Conservation (phyloP, 2,113 vertebrate species). For the Aptenodytes patagonicus region DNA sequence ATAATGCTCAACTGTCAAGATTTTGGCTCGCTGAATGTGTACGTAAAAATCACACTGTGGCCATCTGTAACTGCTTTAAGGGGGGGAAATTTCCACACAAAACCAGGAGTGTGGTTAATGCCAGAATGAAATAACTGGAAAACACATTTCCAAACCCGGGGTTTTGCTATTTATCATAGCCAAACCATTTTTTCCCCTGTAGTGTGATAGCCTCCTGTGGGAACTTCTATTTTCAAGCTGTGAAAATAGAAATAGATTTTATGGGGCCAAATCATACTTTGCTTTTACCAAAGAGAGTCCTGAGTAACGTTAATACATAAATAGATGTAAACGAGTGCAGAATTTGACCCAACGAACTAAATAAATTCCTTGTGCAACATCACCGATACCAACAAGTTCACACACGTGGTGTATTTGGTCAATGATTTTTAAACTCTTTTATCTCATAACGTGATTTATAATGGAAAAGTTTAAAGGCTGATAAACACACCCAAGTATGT, state of each 20-base stretch:
- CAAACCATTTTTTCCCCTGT: not conserved
- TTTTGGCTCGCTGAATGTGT: not conserved
- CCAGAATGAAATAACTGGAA: constrained; percentile 50
- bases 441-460: not conserved
- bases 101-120: not conserved
- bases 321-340: not conserved
- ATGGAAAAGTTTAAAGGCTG: not conserved
- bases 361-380: not conserved
- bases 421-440: not conserved
- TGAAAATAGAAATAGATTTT: constrained; percentile 23
- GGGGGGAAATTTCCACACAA: constrained; percentile 33
- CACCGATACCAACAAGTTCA: not conserved
- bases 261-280: not conserved
- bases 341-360: not conserved
- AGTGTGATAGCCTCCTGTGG: not conserved
- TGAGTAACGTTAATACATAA: not conserved
- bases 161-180: constrained; percentile 20
- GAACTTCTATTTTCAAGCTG: constrained; percentile 51
- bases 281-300: not conserved
- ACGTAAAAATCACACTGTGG: not conserved
- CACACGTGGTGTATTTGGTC: not conserved
- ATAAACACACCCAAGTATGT: not conserved
- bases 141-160: constrained; percentile 24
- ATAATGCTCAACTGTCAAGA: not conserved
- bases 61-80: constrained; percentile 31